phyloP scores from a whole-genome alignment of 2,113 vertebrate genomes.

The Menura novaehollandiae region DNA sequence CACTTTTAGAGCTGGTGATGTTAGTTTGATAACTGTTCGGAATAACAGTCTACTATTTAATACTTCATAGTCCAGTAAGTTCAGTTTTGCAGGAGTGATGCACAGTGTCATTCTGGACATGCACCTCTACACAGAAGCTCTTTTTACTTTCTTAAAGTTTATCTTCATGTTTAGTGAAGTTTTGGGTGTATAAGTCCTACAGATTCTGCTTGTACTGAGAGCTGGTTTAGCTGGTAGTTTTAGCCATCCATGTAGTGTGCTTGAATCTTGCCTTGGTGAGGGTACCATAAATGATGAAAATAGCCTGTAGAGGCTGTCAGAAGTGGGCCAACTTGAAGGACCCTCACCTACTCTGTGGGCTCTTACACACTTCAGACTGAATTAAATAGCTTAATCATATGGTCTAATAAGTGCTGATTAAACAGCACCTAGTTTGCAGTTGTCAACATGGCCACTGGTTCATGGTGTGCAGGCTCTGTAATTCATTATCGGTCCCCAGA shows the following conservation, averaged over 20 bases:
- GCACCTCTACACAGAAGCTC: neutral
- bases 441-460: neutral
- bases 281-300: neutral
- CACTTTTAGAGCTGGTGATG: neutral
- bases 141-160: neutral
- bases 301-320: neutral
- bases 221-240: neutral
- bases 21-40: neutral
- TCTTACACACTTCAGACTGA: neutral
- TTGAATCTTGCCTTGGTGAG: neutral
- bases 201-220: neutral
- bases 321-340: neutral
- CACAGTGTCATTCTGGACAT: accelerated
- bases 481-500: neutral
- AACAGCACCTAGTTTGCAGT: neutral
- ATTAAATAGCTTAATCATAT: neutral
- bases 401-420: neutral
- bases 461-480: neutral
- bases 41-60: neutral
- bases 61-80: neutral
- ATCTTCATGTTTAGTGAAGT: neutral
- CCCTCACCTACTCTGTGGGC: neutral
- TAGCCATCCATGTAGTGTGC: neutral
- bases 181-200: neutral
- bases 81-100: neutral